Percentiles rank a stretch among this genome's conserved stretches.
phyloP scores from a whole-genome alignment of 30 jellyfish, hydroid and myxozoan species.

The Mastigias papua region DNA sequence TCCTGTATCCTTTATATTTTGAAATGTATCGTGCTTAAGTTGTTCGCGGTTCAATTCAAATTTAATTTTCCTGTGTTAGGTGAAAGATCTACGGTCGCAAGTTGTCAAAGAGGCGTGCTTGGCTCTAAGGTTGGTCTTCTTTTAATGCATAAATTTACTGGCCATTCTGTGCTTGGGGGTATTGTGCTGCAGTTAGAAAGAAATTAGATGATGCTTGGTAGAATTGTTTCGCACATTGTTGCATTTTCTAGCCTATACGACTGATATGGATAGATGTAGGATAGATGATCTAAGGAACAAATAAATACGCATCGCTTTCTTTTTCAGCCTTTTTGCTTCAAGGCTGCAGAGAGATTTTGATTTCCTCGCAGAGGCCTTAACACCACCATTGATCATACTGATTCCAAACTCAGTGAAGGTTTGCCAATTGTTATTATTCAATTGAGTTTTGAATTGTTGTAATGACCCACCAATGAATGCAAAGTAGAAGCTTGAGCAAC shows the following conservation, averaged over 20 bases:
- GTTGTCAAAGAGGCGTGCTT: conserved; percentile 86
- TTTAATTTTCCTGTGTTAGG: conserved; percentile 37
- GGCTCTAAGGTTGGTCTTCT: conserved; percentile 78
- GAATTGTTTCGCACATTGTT: too few species aligned
- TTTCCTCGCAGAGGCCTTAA: conserved; percentile 83
- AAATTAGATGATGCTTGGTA: too few species aligned
- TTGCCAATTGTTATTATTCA: background rate
- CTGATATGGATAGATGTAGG: too few species aligned
- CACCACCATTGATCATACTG: conserved; percentile 77
- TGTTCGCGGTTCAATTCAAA: background rate
- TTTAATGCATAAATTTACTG: too few species aligned
- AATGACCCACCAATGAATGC: too few species aligned
- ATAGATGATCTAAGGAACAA: background rate
- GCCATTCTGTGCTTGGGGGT: too few species aligned
- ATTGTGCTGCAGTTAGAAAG: too few species aligned
- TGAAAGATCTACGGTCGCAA: conserved; percentile 89
- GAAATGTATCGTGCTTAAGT: too few species aligned
- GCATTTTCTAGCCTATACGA: too few species aligned
- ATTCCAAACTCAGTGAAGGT: conserved; percentile 94
- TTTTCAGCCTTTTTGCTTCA: conserved; percentile 84
- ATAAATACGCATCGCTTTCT: background rate
- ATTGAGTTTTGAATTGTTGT: too few species aligned
- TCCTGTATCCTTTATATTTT: background rate
- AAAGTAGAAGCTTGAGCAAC: too few species aligned
- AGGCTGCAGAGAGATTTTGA: conserved; percentile 79